Conservation (phyloP, 2,888 invertebrate genomes). For the Ormia ochracea region DNA sequence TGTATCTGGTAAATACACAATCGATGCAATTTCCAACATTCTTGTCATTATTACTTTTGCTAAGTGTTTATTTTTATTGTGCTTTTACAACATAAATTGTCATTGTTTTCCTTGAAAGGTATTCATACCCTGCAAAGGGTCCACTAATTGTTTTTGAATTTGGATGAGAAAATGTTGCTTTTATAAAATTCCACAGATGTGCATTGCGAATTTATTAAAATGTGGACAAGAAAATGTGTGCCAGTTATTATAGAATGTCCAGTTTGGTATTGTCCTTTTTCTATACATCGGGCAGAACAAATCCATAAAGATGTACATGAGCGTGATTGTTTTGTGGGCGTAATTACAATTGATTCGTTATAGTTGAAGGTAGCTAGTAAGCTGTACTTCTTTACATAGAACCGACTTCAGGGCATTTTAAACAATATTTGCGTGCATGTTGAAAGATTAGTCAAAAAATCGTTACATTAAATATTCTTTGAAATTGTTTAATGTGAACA, state of each 20-base stretch:
- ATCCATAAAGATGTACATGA: background rate
- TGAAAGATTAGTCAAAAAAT: no score
- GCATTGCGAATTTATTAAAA: constrained; percentile 45
- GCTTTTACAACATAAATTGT: background rate
- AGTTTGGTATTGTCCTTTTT: background rate
- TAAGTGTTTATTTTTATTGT: constrained; percentile 48
- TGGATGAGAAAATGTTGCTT: constrained; percentile 15
- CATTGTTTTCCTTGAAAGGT: constrained; percentile 1
- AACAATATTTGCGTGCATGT: no score
- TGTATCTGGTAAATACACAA: constrained; percentile 21
- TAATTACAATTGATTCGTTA: constrained; percentile 58
- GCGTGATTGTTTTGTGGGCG: constrained; percentile 56
- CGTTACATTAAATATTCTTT: no score
- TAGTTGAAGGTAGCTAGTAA: constrained; percentile 5
- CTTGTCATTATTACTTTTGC: constrained; percentile 52
- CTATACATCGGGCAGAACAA: constrained; percentile 25
- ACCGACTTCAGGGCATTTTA: background rate
- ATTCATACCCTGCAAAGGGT: constrained; percentile 21
- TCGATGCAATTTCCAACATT: constrained; percentile 37
- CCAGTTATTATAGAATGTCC: no score
- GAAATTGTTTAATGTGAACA: no score
- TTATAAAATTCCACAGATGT: constrained; percentile 39
- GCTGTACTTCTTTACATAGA: background rate
- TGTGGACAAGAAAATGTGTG: constrained; percentile 16
- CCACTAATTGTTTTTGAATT: constrained; percentile 59